A percentile compares a stretch with the other conserved stretches of the same genome.
These are phyloP conservation scores for Eudorcas thomsonii DNA, from an alignment of 2,113 vertebrate species.

Conservation along the genomic window DNA sequence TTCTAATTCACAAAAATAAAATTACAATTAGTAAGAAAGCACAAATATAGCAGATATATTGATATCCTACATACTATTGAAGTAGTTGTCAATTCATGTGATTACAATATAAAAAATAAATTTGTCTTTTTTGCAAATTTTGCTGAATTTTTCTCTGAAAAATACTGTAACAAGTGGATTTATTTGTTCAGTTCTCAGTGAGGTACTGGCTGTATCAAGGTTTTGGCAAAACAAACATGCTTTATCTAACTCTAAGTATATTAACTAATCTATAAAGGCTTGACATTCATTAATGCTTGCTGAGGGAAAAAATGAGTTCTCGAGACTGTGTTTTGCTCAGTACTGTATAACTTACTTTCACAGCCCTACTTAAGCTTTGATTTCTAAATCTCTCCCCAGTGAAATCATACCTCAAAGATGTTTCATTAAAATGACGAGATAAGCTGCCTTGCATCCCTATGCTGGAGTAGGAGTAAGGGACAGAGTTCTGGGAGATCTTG, in stretches of 20 bases:
- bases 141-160: slow-evolving; percentile 50
- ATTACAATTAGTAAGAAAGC: slow-evolving; percentile 52
- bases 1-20: slow-evolving; percentile 48
- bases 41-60: slow-evolving; percentile 27
- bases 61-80: slow-evolving; percentile 39
- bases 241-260: slow-evolving; percentile 60
- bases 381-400: slow-evolving; percentile 66
- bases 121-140: slow-evolving; percentile 39
- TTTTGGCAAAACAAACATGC: slow-evolving; percentile 59
- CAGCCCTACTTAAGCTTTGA: slow-evolving; percentile 52
- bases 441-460: slow-evolving; percentile 44
- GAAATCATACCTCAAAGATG: slow-evolving; percentile 65
- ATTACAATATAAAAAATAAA: slow-evolving; percentile 21
- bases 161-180: slow-evolving; percentile 28
- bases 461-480: neutral
- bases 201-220: slow-evolving; percentile 46
- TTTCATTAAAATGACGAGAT: slow-evolving; percentile 68
- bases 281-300: slow-evolving; percentile 68
- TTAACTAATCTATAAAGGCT: slow-evolving; percentile 65
- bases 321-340: slow-evolving; percentile 56
- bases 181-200: slow-evolving; percentile 52
- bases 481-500: slow-evolving; percentile 42
- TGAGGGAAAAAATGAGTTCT: slow-evolving; percentile 60
- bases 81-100: slow-evolving; percentile 38
- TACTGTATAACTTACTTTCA: slow-evolving; percentile 61